Conservation (phyloP, 2,888 invertebrate genomes). For the Agrilus mali region DNA sequence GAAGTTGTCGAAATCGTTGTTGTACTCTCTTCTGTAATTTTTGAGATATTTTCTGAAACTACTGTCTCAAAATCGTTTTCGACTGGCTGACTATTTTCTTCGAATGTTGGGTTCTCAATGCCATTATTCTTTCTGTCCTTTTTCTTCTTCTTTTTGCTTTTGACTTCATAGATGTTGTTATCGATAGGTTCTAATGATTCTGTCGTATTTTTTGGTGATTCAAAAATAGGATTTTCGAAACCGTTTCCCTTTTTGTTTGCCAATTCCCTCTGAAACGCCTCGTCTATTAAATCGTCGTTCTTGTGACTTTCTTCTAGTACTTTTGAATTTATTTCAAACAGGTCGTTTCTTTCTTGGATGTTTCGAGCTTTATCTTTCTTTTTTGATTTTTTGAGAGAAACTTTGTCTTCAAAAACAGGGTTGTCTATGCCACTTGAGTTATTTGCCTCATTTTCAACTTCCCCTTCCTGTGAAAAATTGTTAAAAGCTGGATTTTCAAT, state of each 20-base stretch:
- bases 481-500: slow-evolving; percentile 5
- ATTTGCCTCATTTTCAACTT: slow-evolving; percentile 9
- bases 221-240: slow-evolving; percentile 1
- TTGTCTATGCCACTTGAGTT: slow-evolving; percentile 8
- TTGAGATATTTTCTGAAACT: too few species aligned
- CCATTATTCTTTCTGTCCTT: background rate
- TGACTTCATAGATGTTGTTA: slow-evolving; percentile 8
- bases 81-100: background rate
- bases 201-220: background rate
- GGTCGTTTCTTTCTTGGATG: slow-evolving; percentile 2
- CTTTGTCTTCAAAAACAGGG: slow-evolving; percentile 10
- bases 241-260: background rate
- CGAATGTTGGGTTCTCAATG: background rate
- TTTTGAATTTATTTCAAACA: background rate
- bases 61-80: background rate
- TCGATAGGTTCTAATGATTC: background rate
- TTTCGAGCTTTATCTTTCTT: background rate
- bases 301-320: background rate
- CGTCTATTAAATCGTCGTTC: background rate
- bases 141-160: slow-evolving; percentile 12
- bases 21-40: too few species aligned
- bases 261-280: slow-evolving; percentile 1
- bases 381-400: background rate
- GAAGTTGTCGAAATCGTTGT: too few species aligned
- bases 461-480: slow-evolving; percentile 6